Base-by-base conservation (phyloP, 2,797 vertebrate species). In the Amblyraja radiata region DNA sequence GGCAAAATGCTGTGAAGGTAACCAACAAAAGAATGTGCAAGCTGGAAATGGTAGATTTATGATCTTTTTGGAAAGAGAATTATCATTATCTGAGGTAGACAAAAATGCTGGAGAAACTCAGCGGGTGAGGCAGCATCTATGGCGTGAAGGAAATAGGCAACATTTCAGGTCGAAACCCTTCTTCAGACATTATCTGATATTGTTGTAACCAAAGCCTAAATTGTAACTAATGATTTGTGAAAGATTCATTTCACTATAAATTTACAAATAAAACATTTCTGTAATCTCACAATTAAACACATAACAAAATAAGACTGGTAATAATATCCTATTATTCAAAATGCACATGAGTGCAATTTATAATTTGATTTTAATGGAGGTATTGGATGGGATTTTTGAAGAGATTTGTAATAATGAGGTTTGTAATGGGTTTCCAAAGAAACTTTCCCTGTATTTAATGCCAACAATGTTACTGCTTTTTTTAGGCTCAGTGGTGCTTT, bases 351-450 rank as follows among this genome's bases (percentile, higher is more conserved):
- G 25, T 83, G 46, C 61, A 28, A 23, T 6, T 6, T 86, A 63
- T 63, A 86, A 32, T 86, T 58, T 86, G 83, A 86, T 28, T 73
- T 73, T 73, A 73, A 91, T 91, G 88, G 88, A 54, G 21, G 18
- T 46, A 23, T 90, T 73, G 3, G 3, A 39, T 91, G 10, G 68
- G 32, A 54, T 46, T 74, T 46, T 73, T 21, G 36, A 54, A 76
- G 39, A 73, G 23, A 1, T 28, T 32, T 73, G 21, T 71, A 4
- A 71, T 90, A 90, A 90, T 90, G 65, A 73, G 9, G 4, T 73
- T 90, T 54, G 21, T 73, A 92, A 76, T 92, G 39, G 28, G 90
- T 28, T 92, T 92, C 14, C 32, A 76, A 92, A 25, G 21, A 25
- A 74, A 74, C 3, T 71, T 11, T 73, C 23, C 71, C 76, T 46